Evolutionary conservation across 2,888 invertebrate genomes (phyloP).

Genomic region (Eupithecia subfuscata): DNA sequence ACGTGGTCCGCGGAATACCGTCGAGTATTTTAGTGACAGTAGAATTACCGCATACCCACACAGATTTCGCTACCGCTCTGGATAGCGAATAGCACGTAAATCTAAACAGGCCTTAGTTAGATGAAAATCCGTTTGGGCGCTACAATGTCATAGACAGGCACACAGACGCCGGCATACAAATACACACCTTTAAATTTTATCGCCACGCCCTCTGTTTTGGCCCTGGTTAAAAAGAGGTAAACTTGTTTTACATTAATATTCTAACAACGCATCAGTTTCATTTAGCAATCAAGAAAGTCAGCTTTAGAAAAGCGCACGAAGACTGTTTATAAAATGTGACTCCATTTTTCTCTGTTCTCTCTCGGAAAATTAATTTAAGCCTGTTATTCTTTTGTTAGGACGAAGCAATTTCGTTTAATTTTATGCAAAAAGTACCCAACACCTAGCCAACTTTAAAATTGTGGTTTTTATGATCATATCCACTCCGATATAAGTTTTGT

Average conservation of each 20-base stretch:
- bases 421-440: neutral
- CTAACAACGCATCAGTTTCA: neutral
- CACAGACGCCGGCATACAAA: too few relatives aligned
- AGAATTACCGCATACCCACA: too few relatives aligned
- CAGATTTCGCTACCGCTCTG: too few relatives aligned
- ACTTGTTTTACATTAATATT: neutral
- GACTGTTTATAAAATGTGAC: slow-evolving; percentile 16
- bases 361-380: slow-evolving; percentile 10
- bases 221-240: neutral
- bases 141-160: too few relatives aligned
- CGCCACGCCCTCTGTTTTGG: too few relatives aligned
- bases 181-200: too few relatives aligned
- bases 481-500: neutral
- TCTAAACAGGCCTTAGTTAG: too few relatives aligned
- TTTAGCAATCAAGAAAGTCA: slow-evolving; percentile 17
- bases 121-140: too few relatives aligned
- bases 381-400: slow-evolving; percentile 11
- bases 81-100: too few relatives aligned
- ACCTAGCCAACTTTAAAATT: neutral
- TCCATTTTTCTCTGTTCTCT: neutral
- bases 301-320: slow-evolving; percentile 9
- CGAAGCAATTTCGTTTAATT: slow-evolving; percentile 3
- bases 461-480: neutral
- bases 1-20: too few relatives aligned
- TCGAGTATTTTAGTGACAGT: too few relatives aligned